Evolutionary conservation across 2,797 vertebrate species (phyloP).

Genomic region (Falco concolor): DNA sequence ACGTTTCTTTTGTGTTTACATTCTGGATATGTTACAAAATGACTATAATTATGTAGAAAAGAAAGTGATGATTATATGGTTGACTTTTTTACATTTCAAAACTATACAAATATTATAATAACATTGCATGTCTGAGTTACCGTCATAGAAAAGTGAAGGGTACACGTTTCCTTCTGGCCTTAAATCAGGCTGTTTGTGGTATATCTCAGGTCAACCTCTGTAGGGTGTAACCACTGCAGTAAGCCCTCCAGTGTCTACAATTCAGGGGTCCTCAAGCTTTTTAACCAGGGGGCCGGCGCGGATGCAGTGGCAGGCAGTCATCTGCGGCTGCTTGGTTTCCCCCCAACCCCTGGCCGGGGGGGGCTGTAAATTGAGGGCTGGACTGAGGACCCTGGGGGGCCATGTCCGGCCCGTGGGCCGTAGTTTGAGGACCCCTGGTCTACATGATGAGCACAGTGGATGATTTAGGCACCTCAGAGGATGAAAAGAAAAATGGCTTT

Average conservation of each 20-base stretch:
- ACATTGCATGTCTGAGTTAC: background rate
- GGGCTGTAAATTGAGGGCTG: too few species aligned
- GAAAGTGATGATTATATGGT: slow-evolving; percentile 53
- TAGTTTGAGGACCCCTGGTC: too few species aligned
- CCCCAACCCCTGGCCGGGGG: too few species aligned
- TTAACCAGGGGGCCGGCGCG: too few species aligned
- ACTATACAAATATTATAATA: background rate
- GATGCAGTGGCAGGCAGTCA: too few species aligned
- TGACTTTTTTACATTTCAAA: slow-evolving; percentile 35
- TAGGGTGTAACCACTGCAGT: background rate
- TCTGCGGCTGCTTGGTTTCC: too few species aligned
- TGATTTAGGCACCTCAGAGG: background rate
- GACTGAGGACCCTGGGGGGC: too few species aligned
- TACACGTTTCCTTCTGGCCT: background rate
- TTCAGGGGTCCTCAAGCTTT: too few species aligned
- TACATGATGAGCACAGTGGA: background rate
- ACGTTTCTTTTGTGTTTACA: slow-evolving; percentile 58
- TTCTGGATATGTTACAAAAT: slow-evolving; percentile 62
- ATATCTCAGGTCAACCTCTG: background rate
- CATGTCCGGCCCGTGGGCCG: too few species aligned
- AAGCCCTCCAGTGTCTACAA: background rate
- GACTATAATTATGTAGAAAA: slow-evolving; percentile 67
- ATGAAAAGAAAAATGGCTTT: background rate
- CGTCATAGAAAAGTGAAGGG: background rate
- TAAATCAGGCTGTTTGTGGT: background rate